A percentile compares a stretch with the other conserved stretches of the same genome.
Conservation (phyloP, 2,888 invertebrate genomes). For the Eristalis pertinax region DNA sequence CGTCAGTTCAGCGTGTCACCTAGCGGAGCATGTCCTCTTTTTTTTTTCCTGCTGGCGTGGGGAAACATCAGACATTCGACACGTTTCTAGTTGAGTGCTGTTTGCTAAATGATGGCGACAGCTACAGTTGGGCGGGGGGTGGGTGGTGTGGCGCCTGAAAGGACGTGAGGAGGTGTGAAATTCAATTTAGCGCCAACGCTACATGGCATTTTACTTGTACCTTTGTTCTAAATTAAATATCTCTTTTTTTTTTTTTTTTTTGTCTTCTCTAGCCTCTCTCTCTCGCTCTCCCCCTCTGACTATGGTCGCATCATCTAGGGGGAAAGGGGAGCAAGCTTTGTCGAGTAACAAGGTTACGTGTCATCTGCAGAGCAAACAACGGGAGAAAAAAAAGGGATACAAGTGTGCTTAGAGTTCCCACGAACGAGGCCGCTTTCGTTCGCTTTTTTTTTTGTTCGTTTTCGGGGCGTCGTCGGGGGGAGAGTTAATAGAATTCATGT, state of each 20-base stretch:
- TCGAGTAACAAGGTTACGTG: neutral
- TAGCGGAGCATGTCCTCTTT: neutral
- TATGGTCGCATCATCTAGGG: no score
- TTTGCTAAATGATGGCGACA: neutral
- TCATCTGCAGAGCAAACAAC: neutral
- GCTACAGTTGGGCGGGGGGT: neutral
- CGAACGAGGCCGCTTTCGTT: no score
- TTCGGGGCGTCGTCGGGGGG: no score
- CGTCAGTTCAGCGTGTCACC: no score
- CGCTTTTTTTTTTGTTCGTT: no score
- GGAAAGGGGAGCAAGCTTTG: neutral
- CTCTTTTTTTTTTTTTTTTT: neutral
- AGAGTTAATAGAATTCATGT: no score
- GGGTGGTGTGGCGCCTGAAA: neutral
- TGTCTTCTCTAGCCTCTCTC: neutral
- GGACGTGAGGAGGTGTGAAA: neutral
- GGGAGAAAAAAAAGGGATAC: neutral
- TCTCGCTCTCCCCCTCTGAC: neutral
- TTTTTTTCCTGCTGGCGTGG: neutral
- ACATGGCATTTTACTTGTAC: neutral
- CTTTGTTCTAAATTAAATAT: slow-evolving; percentile 21
- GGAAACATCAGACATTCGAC: slow-evolving; percentile 20
- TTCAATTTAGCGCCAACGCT: slow-evolving; percentile 8
- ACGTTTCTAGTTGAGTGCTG: slow-evolving; percentile 18
- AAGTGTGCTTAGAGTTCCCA: neutral